These are phyloP conservation scores for Selenia dentaria DNA, from an alignment of 2,888 invertebrate species.

Conservation along the genomic window DNA sequence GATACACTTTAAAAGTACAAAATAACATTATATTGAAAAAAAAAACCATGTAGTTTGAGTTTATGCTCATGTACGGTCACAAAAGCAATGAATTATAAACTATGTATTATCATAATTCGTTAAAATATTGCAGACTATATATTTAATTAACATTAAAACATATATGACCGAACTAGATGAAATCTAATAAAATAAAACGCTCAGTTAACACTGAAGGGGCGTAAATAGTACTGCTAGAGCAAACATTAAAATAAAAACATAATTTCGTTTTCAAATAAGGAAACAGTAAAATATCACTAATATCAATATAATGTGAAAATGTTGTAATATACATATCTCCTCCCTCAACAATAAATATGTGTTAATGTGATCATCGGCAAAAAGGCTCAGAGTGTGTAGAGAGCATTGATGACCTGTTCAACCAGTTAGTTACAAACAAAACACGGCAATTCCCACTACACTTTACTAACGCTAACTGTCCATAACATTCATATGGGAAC, in stretches of 20 bases:
- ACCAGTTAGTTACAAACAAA: slow-evolving; percentile 28
- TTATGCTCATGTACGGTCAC: slow-evolving; percentile 43
- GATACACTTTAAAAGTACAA: slow-evolving; percentile 36
- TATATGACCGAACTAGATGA: slow-evolving; percentile 45
- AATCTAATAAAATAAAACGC: slow-evolving; percentile 52
- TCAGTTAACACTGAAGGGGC: slow-evolving; percentile 48
- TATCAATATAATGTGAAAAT: slow-evolving; percentile 58
- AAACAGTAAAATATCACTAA: slow-evolving; percentile 60
- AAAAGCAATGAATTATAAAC: slow-evolving; percentile 61
- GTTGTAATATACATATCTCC: slow-evolving; percentile 40
- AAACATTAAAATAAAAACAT: slow-evolving; percentile 54
- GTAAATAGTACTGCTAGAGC: slow-evolving; percentile 50
- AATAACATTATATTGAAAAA: slow-evolving; percentile 36
- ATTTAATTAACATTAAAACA: slow-evolving; percentile 54
- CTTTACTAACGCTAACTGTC: slow-evolving; percentile 45
- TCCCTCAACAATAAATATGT: slow-evolving; percentile 46
- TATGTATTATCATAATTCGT: slow-evolving; percentile 52
- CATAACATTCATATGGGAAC: slow-evolving; percentile 63
- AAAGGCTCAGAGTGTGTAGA: slow-evolving; percentile 15
- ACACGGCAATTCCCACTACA: slow-evolving; percentile 31
- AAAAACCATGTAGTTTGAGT: slow-evolving; percentile 36
- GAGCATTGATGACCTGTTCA: slow-evolving; percentile 8
- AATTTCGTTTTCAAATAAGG: slow-evolving; percentile 60
- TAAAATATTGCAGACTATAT: slow-evolving; percentile 65
- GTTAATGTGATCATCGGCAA: slow-evolving; percentile 52